Percentiles rank a stretch among this genome's conserved stretches.
These are phyloP conservation scores for Zelostemma sp. DNA, from an alignment of 1,140 invertebrate species.

Conservation along the genomic window DNA sequence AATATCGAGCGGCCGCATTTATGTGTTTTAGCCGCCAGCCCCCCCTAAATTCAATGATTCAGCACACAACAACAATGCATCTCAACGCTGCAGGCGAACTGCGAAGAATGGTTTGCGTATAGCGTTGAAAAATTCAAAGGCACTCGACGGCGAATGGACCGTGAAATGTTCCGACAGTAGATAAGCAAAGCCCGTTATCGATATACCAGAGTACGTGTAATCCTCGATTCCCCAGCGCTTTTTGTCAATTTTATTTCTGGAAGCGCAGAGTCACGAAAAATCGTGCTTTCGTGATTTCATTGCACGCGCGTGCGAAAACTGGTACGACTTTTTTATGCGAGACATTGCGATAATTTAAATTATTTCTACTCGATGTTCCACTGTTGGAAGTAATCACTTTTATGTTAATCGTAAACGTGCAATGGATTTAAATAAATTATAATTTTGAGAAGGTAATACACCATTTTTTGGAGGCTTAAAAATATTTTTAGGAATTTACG, in stretches of 20 bases:
- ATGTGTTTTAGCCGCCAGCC: slow-evolving; percentile 11
- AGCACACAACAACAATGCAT: slow-evolving; percentile 19
- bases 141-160: slow-evolving; percentile 14
- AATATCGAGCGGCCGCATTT: slow-evolving; percentile 20
- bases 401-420: too few relatives aligned
- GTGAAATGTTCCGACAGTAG: slow-evolving; percentile 7
- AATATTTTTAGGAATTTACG: too few relatives aligned
- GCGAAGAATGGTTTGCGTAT: slow-evolving; percentile 1
- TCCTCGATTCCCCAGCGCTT: not conserved
- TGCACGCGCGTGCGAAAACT: too few relatives aligned
- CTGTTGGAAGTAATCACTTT: too few relatives aligned
- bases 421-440: too few relatives aligned
- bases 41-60: slow-evolving; percentile 31
- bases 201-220: not conserved
- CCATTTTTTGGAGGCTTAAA: too few relatives aligned
- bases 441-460: too few relatives aligned
- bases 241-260: not conserved
- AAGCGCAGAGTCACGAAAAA: too few relatives aligned
- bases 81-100: not conserved
- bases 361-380: too few relatives aligned
- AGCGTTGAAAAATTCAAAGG: slow-evolving; percentile 15
- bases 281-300: too few relatives aligned
- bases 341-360: too few relatives aligned
- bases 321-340: too few relatives aligned
- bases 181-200: slow-evolving; percentile 11